Conservation (phyloP, 2,113 vertebrate species). For the Oncorhynchus mykiss region DNA sequence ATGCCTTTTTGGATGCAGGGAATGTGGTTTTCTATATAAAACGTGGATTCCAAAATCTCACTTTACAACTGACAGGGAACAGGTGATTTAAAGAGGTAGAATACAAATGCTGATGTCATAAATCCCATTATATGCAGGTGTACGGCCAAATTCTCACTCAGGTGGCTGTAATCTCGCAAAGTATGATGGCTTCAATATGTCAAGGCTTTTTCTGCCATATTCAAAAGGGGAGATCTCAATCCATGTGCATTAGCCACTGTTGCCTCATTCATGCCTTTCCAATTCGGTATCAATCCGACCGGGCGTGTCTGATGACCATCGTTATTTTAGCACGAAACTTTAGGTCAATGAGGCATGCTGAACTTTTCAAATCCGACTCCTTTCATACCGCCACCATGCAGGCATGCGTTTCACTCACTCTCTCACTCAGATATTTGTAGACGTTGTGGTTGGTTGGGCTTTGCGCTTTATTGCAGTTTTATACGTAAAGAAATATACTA, state of each 20-base stretch:
- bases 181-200: constrained; percentile 73
- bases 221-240: constrained; percentile 30
- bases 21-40: constrained; percentile 29
- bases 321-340: constrained; percentile 64
- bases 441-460: constrained; percentile 25
- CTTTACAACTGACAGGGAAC: constrained; percentile 59
- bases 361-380: constrained; percentile 53
- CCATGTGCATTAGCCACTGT: neutral
- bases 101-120: constrained; percentile 64
- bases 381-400: constrained; percentile 48
- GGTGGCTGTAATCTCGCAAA: constrained; percentile 43
- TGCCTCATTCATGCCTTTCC: constrained; percentile 50
- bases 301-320: constrained; percentile 58
- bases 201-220: constrained; percentile 48
- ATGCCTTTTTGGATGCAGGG: constrained; percentile 56
- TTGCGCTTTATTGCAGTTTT: neutral
- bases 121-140: constrained; percentile 63
- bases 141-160: constrained; percentile 56
- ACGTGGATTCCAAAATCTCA: constrained; percentile 54
- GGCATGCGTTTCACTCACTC: constrained; percentile 17
- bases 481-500: too few relatives aligned
- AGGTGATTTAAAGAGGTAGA: constrained; percentile 73
- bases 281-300: constrained; percentile 55
- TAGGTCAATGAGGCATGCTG: constrained; percentile 56
- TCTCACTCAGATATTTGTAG: constrained; percentile 27